Evolutionary conservation across 2,113 vertebrate genomes (phyloP).

Genomic region (Syrmaticus mikado): DNA sequence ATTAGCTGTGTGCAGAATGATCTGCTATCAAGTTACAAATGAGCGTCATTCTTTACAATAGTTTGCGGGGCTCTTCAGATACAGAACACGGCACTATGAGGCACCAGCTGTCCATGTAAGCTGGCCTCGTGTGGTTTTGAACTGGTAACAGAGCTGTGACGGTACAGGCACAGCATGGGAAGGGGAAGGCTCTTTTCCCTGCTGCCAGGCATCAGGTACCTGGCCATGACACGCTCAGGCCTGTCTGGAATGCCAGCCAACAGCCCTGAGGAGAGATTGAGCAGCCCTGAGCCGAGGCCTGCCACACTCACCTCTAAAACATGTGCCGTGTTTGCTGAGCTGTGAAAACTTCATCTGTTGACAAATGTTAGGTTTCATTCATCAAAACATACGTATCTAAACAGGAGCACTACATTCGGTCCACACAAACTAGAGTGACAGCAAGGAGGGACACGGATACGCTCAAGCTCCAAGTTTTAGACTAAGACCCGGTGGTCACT

Average conservation of each 20-base stretch:
- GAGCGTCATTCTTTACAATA: background rate
- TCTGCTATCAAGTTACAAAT: conserved; percentile 10
- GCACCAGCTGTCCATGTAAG: background rate
- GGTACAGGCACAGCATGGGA: background rate
- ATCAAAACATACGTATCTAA: background rate
- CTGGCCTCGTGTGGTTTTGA: background rate
- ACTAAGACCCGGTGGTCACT: background rate
- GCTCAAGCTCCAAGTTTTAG: background rate
- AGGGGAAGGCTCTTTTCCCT: background rate
- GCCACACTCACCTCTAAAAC: background rate
- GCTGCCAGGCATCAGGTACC: background rate
- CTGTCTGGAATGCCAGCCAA: background rate
- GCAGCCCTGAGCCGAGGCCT: background rate
- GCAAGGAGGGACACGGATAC: background rate
- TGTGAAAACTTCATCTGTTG: background rate
- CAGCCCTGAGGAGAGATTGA: background rate
- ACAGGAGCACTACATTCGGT: background rate
- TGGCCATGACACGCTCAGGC: rapidly evolving
- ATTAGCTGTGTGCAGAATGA: conserved; percentile 32
- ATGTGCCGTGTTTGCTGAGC: rapidly evolving
- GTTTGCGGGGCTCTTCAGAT: conserved; percentile 34
- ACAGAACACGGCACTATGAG: background rate
- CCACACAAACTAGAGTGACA: background rate
- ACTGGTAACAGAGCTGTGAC: background rate
- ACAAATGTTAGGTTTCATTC: background rate